Percentiles rank a stretch among this genome's conserved stretches.
Conservation (phyloP, 2,888 invertebrate genomes). For the Metellina segmentata region DNA sequence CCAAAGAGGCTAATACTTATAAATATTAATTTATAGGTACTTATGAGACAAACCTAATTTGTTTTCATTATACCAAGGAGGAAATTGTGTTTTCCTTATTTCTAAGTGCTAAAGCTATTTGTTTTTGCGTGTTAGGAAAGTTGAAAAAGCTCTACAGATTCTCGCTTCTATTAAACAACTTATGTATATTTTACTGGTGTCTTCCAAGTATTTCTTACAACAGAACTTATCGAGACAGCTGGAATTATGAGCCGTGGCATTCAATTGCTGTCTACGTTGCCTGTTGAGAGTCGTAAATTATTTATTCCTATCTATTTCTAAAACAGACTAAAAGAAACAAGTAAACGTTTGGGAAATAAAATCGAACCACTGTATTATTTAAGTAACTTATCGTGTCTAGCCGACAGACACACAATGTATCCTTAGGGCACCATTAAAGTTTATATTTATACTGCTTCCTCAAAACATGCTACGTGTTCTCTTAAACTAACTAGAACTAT, state of each 20-base stretch:
- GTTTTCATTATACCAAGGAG: not conserved
- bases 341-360: not conserved
- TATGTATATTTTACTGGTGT: not conserved
- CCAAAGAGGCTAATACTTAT: too few species aligned
- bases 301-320: not conserved
- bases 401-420: slow-evolving; percentile 18
- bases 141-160: not conserved
- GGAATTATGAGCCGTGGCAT: not conserved
- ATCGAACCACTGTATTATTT: slow-evolving; percentile 2
- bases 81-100: not conserved
- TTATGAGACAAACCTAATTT: not conserved
- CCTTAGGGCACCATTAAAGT: slow-evolving; percentile 41
- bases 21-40: not conserved
- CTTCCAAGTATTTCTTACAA: not conserved
- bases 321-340: not conserved
- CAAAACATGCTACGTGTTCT: not conserved
- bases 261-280: not conserved
- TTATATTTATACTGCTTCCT: not conserved
- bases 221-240: not conserved
- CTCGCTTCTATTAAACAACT: not conserved
- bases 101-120: not conserved
- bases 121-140: not conserved
- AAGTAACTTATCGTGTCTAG: slow-evolving; percentile 54
- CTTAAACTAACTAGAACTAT: not conserved
- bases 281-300: not conserved